phyloP scores from a whole-genome alignment of 2,113 vertebrate genomes.

The Dendrocopos noguchii region DNA sequence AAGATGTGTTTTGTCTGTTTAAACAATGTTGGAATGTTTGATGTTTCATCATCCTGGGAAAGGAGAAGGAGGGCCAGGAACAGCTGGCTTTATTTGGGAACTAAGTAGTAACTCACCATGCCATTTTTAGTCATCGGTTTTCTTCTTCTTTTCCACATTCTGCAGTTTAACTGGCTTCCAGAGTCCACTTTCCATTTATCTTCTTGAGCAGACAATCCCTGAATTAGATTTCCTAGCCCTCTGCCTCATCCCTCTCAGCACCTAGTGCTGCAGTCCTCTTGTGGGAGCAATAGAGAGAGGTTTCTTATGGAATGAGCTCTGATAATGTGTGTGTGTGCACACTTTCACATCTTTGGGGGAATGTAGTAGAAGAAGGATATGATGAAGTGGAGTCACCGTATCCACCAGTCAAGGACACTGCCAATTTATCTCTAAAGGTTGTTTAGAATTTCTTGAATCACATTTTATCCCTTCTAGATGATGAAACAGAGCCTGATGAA shows the following conservation, averaged over 20 bases:
- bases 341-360: neutral
- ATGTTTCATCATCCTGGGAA: neutral
- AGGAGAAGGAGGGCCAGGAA: neutral
- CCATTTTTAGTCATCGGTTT: neutral
- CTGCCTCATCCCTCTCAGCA: neutral
- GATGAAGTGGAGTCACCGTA: neutral
- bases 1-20: neutral
- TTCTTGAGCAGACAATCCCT: neutral
- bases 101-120: neutral
- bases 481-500: neutral
- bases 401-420: neutral
- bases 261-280: neutral
- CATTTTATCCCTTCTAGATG: neutral
- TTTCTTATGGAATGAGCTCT: neutral
- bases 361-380: neutral
- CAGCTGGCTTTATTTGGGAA: neutral
- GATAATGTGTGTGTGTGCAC: neutral
- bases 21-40: neutral
- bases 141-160: neutral
- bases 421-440: neutral
- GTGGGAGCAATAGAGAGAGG: neutral
- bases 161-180: neutral
- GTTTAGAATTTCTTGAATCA: neutral
- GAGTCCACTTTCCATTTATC: neutral
- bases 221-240: neutral